Evolutionary conservation across 2,888 invertebrate species (phyloP).

Genomic region (Stenodema calcarata): DNA sequence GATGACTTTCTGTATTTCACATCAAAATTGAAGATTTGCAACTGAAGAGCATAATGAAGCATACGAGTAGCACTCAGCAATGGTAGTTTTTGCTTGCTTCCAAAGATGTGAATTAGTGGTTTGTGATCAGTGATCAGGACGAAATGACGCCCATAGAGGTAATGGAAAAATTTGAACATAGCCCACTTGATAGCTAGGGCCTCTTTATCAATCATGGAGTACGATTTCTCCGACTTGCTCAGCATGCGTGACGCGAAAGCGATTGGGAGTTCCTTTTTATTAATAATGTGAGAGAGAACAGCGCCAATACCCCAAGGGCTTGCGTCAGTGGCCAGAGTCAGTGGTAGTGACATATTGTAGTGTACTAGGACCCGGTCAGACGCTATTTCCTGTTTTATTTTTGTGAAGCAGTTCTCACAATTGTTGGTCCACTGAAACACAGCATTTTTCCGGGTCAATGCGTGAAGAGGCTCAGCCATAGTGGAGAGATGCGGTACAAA

Average conservation of each 20-base stretch:
- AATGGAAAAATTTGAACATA: neutral
- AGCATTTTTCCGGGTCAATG: neutral
- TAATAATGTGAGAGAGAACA: neutral
- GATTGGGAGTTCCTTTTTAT: neutral
- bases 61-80: conserved; percentile 14
- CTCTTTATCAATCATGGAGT: neutral
- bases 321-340: conserved; percentile 12
- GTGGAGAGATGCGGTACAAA: neutral
- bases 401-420: neutral
- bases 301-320: neutral
- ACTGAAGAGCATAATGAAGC: conserved; percentile 18
- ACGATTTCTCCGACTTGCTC: neutral
- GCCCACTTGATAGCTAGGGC: neutral
- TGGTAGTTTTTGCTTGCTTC: neutral
- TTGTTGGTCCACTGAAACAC: neutral
- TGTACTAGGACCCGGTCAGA: neutral
- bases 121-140: conserved; percentile 28
- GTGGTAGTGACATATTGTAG: neutral
- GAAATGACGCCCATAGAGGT: neutral
- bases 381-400: conserved; percentile 7
- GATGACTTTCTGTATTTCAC: conserved; percentile 24
- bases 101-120: conserved; percentile 46
- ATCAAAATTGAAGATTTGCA: conserved; percentile 35
- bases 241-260: neutral
- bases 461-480: neutral